These are phyloP conservation scores for Sebastes baramenuke DNA, from an alignment of 2,797 vertebrate genomes.

Conservation along the genomic window DNA sequence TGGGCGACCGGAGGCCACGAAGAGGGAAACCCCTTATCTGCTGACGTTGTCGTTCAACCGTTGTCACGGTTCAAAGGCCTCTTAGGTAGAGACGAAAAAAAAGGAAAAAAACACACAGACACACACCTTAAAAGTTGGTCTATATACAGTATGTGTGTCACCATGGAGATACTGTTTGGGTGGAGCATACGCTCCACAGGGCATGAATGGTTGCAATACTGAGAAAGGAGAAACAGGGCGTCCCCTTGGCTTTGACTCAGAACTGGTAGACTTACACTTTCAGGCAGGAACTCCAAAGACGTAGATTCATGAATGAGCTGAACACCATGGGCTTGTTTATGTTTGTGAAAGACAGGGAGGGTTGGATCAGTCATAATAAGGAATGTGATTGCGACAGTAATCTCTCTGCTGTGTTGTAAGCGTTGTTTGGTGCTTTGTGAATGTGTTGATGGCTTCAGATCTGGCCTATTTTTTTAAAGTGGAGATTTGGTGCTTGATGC, in stretches of 20 bases:
- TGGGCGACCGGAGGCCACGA: constrained; percentile 70
- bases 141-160: constrained; percentile 57
- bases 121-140: constrained; percentile 71
- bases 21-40: constrained; percentile 82
- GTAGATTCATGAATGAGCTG: constrained; percentile 72
- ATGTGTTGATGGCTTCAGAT: constrained; percentile 24
- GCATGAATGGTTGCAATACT: constrained; percentile 66
- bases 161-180: constrained; percentile 77
- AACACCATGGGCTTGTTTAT: constrained; percentile 54
- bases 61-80: constrained; percentile 76
- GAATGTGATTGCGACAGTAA: constrained; percentile 56
- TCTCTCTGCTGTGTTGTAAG: constrained; percentile 36
- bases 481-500: not conserved
- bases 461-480: not conserved
- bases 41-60: constrained; percentile 75
- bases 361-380: constrained; percentile 33
- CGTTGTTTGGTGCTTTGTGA: constrained; percentile 29
- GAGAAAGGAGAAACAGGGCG: constrained; percentile 54
- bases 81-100: constrained; percentile 39
- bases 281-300: constrained; percentile 48
- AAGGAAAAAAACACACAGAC: constrained; percentile 23
- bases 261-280: constrained; percentile 62
- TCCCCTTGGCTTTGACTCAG: constrained; percentile 68
- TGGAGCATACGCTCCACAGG: constrained; percentile 63
- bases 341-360: constrained; percentile 52